Conservation (phyloP, 2,888 invertebrate genomes). For the Drosophila helvetica region DNA sequence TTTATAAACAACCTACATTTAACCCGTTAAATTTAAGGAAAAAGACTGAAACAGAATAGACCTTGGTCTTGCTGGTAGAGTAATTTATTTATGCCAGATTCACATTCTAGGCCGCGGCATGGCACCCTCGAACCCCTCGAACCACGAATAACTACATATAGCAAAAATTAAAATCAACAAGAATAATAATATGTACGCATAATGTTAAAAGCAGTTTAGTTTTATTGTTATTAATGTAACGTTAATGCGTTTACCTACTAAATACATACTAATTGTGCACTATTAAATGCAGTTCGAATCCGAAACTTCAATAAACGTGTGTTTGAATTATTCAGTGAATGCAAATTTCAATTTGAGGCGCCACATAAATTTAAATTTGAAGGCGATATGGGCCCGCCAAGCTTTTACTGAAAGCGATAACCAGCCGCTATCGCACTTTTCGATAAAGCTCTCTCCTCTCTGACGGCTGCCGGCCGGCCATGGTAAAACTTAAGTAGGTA, state of each 20-base stretch:
- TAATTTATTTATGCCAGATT: conserved; percentile 47
- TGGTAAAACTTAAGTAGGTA: neutral
- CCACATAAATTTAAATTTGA: neutral
- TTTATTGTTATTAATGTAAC: conserved; percentile 59
- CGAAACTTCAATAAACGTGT: neutral
- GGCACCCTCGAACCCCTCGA: conserved; percentile 10
- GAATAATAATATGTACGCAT: neutral
- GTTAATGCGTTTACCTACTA: conserved; percentile 61
- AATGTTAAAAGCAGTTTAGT: conserved; percentile 23
- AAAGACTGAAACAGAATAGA: conserved; percentile 69
- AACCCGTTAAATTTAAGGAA: conserved; percentile 72
- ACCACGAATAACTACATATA: conserved; percentile 10
- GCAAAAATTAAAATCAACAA: neutral
- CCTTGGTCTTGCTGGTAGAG: conserved; percentile 21
- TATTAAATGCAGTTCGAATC: conserved; percentile 43
- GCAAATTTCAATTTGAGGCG: too few relatives aligned
- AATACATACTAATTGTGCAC: conserved; percentile 52
- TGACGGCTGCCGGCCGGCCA: neutral
- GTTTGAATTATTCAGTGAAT: neutral
- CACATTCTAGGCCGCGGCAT: conserved; percentile 1
- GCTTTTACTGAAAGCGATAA: neutral
- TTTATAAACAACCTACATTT: conserved; percentile 49
- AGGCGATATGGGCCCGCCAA: neutral
- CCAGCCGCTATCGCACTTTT: neutral
- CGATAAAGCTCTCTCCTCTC: neutral